These are phyloP conservation scores for Drosophila flavopinicola DNA, from an alignment of 2,888 invertebrate genomes.

Conservation along the genomic window DNA sequence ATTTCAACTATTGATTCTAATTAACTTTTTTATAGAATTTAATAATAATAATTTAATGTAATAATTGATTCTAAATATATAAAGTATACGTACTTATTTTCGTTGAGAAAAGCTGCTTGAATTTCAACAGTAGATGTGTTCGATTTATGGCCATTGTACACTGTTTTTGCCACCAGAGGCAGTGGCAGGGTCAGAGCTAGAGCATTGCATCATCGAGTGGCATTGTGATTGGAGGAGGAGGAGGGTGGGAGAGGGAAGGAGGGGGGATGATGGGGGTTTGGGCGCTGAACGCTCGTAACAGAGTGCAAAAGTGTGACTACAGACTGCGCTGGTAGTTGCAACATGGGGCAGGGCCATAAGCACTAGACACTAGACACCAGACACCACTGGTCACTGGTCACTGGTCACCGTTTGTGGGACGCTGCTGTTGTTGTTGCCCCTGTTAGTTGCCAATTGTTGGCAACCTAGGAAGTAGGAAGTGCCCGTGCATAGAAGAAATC, in stretches of 20 bases:
- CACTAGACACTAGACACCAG: not conserved
- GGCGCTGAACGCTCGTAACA: conserved; percentile 40
- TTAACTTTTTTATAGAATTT: no score
- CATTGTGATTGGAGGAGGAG: conserved; percentile 58
- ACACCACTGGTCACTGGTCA: conserved; percentile 13
- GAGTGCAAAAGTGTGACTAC: conserved; percentile 71
- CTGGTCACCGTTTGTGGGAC: conserved; percentile 21
- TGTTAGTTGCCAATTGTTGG: conserved; percentile 32
- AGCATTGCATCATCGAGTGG: conserved; percentile 70
- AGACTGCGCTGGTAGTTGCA: conserved; percentile 25
- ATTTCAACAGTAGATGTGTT: not conserved
- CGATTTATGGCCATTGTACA: conserved; percentile 27
- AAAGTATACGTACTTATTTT: no score
- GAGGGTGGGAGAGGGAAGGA: conserved; percentile 4
- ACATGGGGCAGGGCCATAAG: conserved; percentile 9
- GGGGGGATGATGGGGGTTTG: conserved; percentile 4
- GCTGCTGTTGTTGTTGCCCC: no score
- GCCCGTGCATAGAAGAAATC: conserved; percentile 46
- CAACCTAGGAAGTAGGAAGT: conserved; percentile 76
- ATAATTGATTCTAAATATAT: no score
- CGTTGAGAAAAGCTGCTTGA: not conserved
- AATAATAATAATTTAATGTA: no score
- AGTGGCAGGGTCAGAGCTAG: conserved; percentile 49
- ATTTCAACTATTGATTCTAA: no score
- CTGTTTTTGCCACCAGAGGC: conserved; percentile 14